These are phyloP conservation scores for Penelope pileata DNA, from an alignment of 2,113 vertebrate species.

Conservation along the genomic window DNA sequence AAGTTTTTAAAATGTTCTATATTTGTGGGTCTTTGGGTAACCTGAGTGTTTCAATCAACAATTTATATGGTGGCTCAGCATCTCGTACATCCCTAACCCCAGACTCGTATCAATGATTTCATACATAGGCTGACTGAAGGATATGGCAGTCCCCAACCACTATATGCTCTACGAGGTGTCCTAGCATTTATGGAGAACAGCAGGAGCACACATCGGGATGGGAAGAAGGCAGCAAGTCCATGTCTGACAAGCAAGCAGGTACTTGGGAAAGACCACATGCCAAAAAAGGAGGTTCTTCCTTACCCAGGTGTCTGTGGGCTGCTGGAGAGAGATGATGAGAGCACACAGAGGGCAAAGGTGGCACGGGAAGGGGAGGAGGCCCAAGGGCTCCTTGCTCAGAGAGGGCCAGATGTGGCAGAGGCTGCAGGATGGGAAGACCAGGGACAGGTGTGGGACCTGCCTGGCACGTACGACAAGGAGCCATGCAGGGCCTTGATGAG, in stretches of 20 bases:
- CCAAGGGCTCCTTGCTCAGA: neutral
- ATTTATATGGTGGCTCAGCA: neutral
- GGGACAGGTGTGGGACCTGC: neutral
- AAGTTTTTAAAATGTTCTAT: neutral
- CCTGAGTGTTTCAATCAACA: neutral
- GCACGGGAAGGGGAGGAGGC: neutral
- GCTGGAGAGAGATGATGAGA: neutral
- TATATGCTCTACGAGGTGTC: rapidly evolving
- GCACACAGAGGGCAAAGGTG: neutral
- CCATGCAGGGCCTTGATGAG: rapidly evolving
- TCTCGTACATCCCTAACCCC: neutral
- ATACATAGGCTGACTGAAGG: neutral
- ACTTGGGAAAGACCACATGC: neutral
- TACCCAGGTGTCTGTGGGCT: neutral
- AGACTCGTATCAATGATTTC: neutral
- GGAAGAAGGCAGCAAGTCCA: neutral
- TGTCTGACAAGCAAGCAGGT: neutral
- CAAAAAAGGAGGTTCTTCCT: neutral
- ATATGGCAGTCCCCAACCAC: neutral
- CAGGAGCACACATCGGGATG: rapidly evolving
- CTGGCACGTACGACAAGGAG: neutral
- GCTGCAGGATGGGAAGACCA: neutral
- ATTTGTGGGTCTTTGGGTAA: neutral
- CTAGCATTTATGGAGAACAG: rapidly evolving
- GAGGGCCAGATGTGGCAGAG: rapidly evolving